A percentile compares a stretch with the other conserved stretches of the same genome.
Conservation (phyloP, 2,113 vertebrate genomes). For the Nannobrachium achirus region DNA sequence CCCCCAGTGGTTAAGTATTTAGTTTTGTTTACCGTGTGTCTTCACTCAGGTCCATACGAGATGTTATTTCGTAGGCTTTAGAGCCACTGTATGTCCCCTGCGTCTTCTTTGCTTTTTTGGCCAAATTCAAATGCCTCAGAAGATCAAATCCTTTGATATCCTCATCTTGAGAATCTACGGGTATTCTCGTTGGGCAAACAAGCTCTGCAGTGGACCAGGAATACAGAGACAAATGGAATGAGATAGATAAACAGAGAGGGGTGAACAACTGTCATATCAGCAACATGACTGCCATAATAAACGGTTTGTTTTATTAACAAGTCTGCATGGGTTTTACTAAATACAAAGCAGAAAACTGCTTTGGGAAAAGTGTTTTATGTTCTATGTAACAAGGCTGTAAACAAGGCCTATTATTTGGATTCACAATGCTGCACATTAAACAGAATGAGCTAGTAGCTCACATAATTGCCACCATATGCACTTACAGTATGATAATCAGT, state of each 20-base stretch:
- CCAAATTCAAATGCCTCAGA: slow-evolving; percentile 89
- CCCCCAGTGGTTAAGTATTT: neutral
- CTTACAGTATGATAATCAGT: no score
- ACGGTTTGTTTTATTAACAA: slow-evolving; percentile 21
- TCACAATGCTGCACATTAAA: neutral
- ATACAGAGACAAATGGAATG: neutral
- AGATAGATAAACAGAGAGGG: slow-evolving; percentile 1
- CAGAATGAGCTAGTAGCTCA: neutral
- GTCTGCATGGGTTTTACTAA: neutral
- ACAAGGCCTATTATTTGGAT: neutral
- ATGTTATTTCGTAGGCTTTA: slow-evolving; percentile 92
- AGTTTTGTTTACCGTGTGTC: slow-evolving; percentile 84
- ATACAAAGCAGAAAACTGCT: no score
- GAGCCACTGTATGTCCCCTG: slow-evolving; percentile 84
- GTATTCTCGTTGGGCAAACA: slow-evolving; percentile 92
- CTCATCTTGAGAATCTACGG: slow-evolving; percentile 90
- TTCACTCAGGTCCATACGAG: slow-evolving; percentile 88
- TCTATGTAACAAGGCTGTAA: neutral
- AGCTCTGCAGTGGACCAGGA: slow-evolving; percentile 82
- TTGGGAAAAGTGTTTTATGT: slow-evolving; percentile 6
- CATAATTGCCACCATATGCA: neutral
- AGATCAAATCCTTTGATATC: slow-evolving; percentile 92
- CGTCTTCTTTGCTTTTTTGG: slow-evolving; percentile 91
- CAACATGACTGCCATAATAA: neutral
- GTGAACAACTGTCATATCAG: neutral